A percentile compares a stretch with the other conserved stretches of the same genome.
These are phyloP conservation scores for Meta bourneti DNA, from an alignment of 2,888 invertebrate genomes.

Conservation along the genomic window DNA sequence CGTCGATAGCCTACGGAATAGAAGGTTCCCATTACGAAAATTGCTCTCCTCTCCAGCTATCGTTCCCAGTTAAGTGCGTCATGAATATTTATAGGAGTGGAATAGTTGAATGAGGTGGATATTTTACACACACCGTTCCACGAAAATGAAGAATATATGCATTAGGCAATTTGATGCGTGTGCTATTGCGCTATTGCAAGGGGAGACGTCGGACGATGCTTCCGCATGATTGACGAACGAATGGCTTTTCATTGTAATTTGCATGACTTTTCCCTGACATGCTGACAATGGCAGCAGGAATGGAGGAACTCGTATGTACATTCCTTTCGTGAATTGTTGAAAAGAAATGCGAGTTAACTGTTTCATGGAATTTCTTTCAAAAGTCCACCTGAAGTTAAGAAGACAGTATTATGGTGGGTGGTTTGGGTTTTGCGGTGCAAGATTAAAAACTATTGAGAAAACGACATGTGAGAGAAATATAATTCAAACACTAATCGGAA, in stretches of 20 bases:
- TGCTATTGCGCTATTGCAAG: not conserved
- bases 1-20: constrained; percentile 13
- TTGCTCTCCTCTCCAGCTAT: constrained; percentile 47
- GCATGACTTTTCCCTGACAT: too few species aligned
- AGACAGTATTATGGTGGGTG: too few species aligned
- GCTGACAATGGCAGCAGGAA: too few species aligned
- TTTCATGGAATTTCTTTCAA: too few species aligned
- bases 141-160: constrained; percentile 13
- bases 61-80: constrained; percentile 59
- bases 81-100: constrained; percentile 64
- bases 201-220: not conserved
- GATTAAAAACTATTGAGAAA: too few species aligned
- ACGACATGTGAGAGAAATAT: too few species aligned
- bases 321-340: too few species aligned
- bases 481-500: too few species aligned
- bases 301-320: too few species aligned
- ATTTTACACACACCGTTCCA: constrained; percentile 31
- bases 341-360: too few species aligned
- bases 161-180: constrained; percentile 1
- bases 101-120: constrained; percentile 42
- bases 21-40: constrained; percentile 53
- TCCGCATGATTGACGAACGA: not conserved
- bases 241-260: not conserved
- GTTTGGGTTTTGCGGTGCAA: too few species aligned
- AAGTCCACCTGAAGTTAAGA: too few species aligned